These are phyloP conservation scores for Daktulosphaira vitifoliae DNA, from an alignment of 1,140 invertebrate species.

Conservation along the genomic window DNA sequence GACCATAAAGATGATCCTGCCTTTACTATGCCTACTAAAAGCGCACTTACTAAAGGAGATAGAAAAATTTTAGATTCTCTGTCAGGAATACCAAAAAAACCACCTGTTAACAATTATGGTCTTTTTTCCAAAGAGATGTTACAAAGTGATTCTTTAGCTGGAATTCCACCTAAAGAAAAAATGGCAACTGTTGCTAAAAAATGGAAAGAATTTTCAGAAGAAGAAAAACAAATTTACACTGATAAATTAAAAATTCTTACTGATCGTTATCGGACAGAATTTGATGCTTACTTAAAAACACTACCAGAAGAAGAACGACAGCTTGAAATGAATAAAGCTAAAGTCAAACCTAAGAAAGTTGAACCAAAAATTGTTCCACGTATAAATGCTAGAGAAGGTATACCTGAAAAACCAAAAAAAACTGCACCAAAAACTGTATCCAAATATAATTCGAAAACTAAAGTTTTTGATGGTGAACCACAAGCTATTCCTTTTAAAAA, in stretches of 20 bases:
- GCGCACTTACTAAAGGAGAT: constrained; percentile 25
- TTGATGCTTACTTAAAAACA: constrained; percentile 13
- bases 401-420: constrained; percentile 3
- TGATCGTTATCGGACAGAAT: constrained; percentile 24
- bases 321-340: neutral
- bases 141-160: constrained; percentile 5
- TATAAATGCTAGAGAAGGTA: constrained; percentile 21
- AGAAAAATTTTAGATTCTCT: constrained; percentile 18
- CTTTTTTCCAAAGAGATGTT: constrained; percentile 27
- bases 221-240: constrained; percentile 22
- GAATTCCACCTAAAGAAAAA: constrained; percentile 18
- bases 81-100: constrained; percentile 21
- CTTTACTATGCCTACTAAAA: constrained; percentile 17
- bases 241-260: constrained; percentile 17
- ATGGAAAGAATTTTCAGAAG: constrained; percentile 20
- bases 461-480: constrained; percentile 9
- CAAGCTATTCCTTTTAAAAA: constrained; percentile 1
- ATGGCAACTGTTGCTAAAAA: constrained; percentile 1
- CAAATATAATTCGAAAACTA: constrained; percentile 8
- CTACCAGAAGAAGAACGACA: constrained; percentile 17
- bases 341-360: constrained; percentile 15
- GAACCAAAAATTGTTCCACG: constrained; percentile 24
- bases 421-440: neutral
- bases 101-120: constrained; percentile 16
- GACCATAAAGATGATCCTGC: constrained; percentile 25